phyloP scores from a whole-genome alignment of 1,140 invertebrate genomes.

The Brachionus manjavacas region DNA sequence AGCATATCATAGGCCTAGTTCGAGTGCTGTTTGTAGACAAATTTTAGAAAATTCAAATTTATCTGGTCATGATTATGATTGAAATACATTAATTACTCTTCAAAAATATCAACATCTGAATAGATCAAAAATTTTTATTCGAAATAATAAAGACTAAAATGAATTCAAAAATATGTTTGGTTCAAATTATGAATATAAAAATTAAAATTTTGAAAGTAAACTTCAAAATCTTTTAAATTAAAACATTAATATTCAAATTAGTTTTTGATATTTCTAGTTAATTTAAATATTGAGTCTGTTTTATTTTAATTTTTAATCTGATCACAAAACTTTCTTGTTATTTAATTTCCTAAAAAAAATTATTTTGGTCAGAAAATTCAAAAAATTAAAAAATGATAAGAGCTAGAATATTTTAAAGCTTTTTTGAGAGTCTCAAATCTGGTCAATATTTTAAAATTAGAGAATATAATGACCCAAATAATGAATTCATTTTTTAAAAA shows the following conservation, averaged over 20 bases:
- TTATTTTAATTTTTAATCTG: neutral
- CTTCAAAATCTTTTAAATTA: neutral
- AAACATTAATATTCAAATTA: slow-evolving; percentile 2
- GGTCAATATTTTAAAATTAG: neutral
- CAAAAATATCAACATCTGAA: neutral
- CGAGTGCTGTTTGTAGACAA: neutral
- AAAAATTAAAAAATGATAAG: neutral
- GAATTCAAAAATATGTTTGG: neutral
- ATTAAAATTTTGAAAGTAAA: neutral
- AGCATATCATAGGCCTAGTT: neutral
- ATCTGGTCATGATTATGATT: neutral
- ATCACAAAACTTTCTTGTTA: neutral
- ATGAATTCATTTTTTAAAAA: neutral
- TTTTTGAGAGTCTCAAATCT: neutral
- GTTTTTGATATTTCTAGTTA: neutral
- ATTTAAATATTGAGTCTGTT: neutral
- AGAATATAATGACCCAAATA: neutral
- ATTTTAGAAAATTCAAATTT: neutral
- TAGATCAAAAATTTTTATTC: neutral
- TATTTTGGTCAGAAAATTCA: neutral
- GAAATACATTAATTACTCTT: neutral
- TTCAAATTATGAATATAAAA: neutral
- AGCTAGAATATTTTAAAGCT: neutral
- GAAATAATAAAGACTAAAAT: no score
- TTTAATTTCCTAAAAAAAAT: neutral